Evolutionary conservation across 2,888 invertebrate genomes (phyloP), one percentile per base, ranked within the genome.

Genomic region (Periphyllus acericola): DNA sequence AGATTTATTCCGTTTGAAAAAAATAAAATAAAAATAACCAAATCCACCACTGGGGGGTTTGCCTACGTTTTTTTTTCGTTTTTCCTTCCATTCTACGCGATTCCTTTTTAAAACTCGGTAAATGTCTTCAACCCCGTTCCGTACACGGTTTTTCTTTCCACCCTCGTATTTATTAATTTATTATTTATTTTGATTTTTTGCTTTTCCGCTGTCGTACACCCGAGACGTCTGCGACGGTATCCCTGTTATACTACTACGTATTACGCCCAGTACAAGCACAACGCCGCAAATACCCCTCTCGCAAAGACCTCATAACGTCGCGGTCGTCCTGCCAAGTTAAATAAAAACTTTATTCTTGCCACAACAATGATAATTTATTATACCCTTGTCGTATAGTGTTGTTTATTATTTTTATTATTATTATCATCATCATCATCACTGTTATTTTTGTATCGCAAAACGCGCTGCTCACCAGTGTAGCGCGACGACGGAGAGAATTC

Each of bases 1-100:
- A 86, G 85, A 86, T 86, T 86, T 86, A 86, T 86, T 36, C 78
- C n/a, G 79, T 79, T 86, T 46, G n/a, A 72, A 82, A 82, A 74
- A 74, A 83, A 55, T 32, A 74, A 83, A 83, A 55, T 32, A 71
- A 81, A 40, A 71, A 40, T 32, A 68, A 75, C 60, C 71, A 36
- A 72, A 72, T 55, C 11, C 79, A 55, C 85, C 78, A 71, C 19
- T 29, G 46, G 71, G 29, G 79, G 40, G 25, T 46, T 85, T 79
- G 52, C 46, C 29, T 84, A 21, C 66, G n/a, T 9, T 19, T n/a
- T 75, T n/a, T 46, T 74, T 83, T 36, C 40, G 14, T 75, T 40
- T 60, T 66, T 40, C 25, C 32, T n/a, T 29, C 21, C 21, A 55
- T 55, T 83, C 4, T 11, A 1, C 21, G n/a, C 17, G 25, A 78